Evolutionary conservation across 2,888 invertebrate genomes (phyloP).

Genomic region (Leucophenga maculata): DNA sequence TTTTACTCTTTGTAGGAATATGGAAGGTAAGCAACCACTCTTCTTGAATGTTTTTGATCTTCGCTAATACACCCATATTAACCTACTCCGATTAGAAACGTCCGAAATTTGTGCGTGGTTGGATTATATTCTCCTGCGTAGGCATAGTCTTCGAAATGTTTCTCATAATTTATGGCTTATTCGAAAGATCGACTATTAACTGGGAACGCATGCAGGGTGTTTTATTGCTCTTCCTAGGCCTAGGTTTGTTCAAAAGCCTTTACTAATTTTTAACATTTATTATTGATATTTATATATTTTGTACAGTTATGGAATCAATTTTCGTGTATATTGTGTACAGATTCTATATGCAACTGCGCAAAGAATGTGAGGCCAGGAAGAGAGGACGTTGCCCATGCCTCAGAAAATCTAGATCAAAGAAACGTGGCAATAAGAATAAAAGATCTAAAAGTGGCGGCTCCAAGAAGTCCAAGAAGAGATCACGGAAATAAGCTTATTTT

Average conservation of each 20-base stretch:
- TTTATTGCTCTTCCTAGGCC: constrained; percentile 36
- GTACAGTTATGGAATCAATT: constrained; percentile 44
- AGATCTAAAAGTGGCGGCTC: too few relatives aligned
- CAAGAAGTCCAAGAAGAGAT: too few relatives aligned
- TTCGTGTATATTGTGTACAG: constrained; percentile 47
- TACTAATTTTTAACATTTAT: neutral
- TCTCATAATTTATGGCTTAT: constrained; percentile 45
- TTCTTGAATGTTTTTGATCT: neutral
- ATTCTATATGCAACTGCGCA: constrained; percentile 38
- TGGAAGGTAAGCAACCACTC: constrained; percentile 39
- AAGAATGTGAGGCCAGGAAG: neutral
- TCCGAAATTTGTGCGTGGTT: constrained; percentile 34
- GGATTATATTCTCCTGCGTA: constrained; percentile 47
- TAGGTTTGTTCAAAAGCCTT: constrained; percentile 35
- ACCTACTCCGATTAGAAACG: constrained; percentile 35
- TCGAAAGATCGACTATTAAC: constrained; percentile 36
- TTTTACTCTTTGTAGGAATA: constrained; percentile 45
- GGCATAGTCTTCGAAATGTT: constrained; percentile 45
- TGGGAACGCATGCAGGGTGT: constrained; percentile 35
- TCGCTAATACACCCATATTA: neutral
- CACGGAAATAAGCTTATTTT: too few relatives aligned
- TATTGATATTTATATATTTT: neutral
- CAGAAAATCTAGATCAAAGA: neutral
- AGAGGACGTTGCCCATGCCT: neutral
- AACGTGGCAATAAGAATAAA: neutral